Conservation (phyloP, 2,113 vertebrate genomes). For the Phycodurus eques region DNA sequence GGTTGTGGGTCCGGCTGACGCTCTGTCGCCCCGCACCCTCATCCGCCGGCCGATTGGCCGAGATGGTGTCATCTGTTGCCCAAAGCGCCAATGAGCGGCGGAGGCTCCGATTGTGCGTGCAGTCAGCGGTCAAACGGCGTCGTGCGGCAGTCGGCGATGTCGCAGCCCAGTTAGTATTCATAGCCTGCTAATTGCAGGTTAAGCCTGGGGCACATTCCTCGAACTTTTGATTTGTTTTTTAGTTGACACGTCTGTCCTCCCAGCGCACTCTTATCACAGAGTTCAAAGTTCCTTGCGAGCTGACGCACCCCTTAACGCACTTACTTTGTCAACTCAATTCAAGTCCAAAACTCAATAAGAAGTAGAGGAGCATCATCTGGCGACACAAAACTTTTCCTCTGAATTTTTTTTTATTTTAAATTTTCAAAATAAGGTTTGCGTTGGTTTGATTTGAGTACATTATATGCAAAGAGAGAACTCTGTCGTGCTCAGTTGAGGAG, state of each 20-base stretch:
- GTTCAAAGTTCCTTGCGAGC: background rate
- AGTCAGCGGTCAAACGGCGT: constrained; percentile 52
- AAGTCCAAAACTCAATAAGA: constrained; percentile 13
- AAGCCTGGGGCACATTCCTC: constrained; percentile 6
- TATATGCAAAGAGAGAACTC: too few relatives aligned
- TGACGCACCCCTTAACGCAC: background rate
- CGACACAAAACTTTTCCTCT: too few relatives aligned
- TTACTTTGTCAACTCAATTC: background rate
- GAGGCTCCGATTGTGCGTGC: constrained; percentile 33
- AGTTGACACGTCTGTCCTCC: background rate
- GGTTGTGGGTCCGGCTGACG: constrained; percentile 24
- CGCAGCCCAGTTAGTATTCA: constrained; percentile 43
- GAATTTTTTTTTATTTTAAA: too few relatives aligned
- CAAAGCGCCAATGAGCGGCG: constrained; percentile 56
- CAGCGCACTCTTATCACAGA: constrained; percentile 2
- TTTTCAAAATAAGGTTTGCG: too few relatives aligned
- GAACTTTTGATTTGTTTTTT: constrained; percentile 5
- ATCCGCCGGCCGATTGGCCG: constrained; percentile 44
- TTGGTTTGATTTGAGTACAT: too few relatives aligned
- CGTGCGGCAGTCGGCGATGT: constrained; percentile 26
- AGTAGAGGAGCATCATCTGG: background rate
- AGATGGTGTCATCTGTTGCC: constrained; percentile 51
- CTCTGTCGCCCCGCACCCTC: constrained; percentile 2
- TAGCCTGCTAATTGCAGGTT: constrained; percentile 31
- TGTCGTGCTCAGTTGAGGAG: too few relatives aligned